These are phyloP conservation scores for Hepsetus odoe DNA, from an alignment of 2,113 vertebrate genomes.

Conservation along the genomic window DNA sequence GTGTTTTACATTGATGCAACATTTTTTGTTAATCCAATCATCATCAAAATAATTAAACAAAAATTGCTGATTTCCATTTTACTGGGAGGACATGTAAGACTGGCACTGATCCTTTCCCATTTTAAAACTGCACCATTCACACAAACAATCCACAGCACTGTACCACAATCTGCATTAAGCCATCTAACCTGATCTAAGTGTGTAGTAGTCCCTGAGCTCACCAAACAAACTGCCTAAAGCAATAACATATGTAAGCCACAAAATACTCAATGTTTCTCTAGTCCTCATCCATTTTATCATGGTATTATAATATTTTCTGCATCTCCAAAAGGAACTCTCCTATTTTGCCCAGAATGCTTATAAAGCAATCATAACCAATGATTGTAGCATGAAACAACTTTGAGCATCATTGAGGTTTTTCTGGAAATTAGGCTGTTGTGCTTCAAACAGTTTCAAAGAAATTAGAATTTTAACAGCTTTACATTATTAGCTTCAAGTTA, in stretches of 20 bases:
- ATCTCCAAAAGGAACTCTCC: too few relatives aligned
- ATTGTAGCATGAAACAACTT: background rate
- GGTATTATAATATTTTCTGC: background rate
- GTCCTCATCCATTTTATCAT: background rate
- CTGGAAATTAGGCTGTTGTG: background rate
- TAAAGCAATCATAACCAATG: background rate
- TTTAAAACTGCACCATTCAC: background rate
- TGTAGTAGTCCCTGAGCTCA: background rate
- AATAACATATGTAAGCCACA: background rate
- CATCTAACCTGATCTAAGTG: background rate
- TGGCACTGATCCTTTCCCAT: too few relatives aligned
- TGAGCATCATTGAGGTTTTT: background rate
- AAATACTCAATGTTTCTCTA: background rate
- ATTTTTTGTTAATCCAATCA: too few relatives aligned
- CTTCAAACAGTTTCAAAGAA: background rate
- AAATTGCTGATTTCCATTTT: background rate
- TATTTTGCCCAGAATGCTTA: background rate
- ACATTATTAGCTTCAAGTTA: too few relatives aligned
- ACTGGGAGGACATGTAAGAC: background rate
- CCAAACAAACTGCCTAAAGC: background rate
- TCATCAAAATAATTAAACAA: background rate
- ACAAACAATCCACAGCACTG: background rate
- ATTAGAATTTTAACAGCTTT: background rate
- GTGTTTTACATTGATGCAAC: too few relatives aligned
- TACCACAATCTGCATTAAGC: background rate